Conservation (phyloP, 2,797 vertebrate genomes). For the Diplodus sargus region DNA sequence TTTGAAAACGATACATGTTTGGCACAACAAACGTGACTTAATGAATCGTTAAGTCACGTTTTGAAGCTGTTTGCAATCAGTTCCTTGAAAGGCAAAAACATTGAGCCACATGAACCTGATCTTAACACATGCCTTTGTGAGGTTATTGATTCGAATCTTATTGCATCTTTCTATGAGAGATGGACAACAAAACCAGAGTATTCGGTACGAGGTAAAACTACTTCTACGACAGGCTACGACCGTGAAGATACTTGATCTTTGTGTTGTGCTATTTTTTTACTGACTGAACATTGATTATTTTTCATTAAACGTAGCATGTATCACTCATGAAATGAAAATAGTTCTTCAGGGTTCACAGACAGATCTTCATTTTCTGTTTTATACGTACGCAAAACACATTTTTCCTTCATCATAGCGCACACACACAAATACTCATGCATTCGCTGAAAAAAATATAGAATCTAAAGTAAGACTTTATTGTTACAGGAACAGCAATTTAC, state of each 20-base stretch:
- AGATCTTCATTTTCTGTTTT: slow-evolving; percentile 14
- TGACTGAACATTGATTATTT: slow-evolving; percentile 59
- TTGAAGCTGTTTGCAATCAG: slow-evolving; percentile 58
- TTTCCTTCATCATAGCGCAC: neutral
- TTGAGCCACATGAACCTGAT: slow-evolving; percentile 45
- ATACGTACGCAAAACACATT: neutral
- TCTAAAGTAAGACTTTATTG: neutral
- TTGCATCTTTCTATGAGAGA: slow-evolving; percentile 74
- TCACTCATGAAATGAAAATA: slow-evolving; percentile 81
- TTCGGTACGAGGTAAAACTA: slow-evolving; percentile 76
- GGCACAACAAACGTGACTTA: slow-evolving; percentile 74
- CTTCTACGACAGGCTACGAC: slow-evolving; percentile 49
- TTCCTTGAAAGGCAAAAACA: slow-evolving; percentile 60
- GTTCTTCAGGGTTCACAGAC: slow-evolving; percentile 29
- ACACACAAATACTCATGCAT: neutral
- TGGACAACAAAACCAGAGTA: slow-evolving; percentile 73
- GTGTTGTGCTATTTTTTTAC: slow-evolving; percentile 41
- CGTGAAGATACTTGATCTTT: slow-evolving; percentile 36
- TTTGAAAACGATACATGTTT: slow-evolving; percentile 76
- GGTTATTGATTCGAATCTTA: slow-evolving; percentile 52
- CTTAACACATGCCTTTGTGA: slow-evolving; percentile 42
- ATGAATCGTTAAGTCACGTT: slow-evolving; percentile 70
- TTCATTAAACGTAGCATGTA: slow-evolving; percentile 72
- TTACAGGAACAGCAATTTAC: slow-evolving; percentile 37
- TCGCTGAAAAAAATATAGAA: slow-evolving; percentile 11